These are phyloP conservation scores for Mycteria americana DNA, from an alignment of 2,797 vertebrate species.

Conservation along the genomic window DNA sequence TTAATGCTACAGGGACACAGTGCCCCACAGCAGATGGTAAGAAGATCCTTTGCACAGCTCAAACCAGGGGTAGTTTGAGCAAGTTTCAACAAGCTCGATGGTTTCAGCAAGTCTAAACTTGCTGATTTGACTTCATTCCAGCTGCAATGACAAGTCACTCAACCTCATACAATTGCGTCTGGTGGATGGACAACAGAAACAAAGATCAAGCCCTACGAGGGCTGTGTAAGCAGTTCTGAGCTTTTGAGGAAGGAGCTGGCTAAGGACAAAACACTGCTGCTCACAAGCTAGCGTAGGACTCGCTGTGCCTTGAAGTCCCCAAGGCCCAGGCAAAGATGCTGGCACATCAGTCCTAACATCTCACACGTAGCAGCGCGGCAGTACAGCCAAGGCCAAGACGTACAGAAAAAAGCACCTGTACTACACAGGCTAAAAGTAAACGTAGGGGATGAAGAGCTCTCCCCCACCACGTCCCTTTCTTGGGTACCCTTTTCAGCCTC, in stretches of 20 bases:
- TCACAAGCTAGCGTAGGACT: neutral
- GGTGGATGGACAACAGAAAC: neutral
- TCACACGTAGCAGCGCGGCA: neutral
- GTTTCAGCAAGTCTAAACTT: neutral
- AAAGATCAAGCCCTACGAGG: neutral
- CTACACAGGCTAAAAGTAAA: neutral
- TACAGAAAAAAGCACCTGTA: neutral
- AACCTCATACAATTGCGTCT: neutral
- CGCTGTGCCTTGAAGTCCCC: rapidly evolving
- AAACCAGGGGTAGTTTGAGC: neutral
- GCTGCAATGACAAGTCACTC: neutral
- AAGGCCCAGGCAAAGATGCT: neutral
- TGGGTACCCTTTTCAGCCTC: neutral
- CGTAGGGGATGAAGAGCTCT: neutral
- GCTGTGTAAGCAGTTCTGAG: neutral
- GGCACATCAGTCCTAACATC: neutral
- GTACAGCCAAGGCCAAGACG: neutral
- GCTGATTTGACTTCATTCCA: neutral
- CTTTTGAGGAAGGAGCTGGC: neutral
- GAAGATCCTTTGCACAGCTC: neutral
- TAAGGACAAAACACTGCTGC: neutral
- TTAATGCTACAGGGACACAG: neutral
- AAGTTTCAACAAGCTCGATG: neutral
- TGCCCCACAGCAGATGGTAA: neutral
- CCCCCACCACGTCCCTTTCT: neutral